Percentiles rank a stretch among this genome's conserved stretches.
Evolutionary conservation across 2,797 vertebrate genomes (phyloP).

Genomic region (Mallotus villosus): DNA sequence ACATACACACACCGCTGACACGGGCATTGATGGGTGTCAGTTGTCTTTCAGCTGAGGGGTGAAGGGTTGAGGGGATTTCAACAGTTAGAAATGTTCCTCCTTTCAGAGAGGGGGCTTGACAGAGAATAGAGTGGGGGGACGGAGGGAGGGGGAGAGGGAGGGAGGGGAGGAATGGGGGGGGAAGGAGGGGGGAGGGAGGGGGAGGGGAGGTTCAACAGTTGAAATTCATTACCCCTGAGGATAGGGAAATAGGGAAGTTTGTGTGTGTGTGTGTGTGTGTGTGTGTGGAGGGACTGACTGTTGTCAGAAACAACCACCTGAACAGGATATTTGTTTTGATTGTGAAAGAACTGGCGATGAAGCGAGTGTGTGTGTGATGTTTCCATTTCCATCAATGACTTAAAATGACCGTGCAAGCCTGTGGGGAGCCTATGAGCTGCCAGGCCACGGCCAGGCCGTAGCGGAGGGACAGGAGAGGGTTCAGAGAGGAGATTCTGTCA

Average conservation of each 20-base stretch:
- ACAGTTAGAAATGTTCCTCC: constrained; percentile 71
- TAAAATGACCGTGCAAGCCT: background rate
- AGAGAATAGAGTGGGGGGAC: constrained; percentile 48
- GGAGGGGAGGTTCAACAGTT: constrained; percentile 77
- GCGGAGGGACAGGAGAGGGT: background rate
- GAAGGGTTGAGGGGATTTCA: constrained; percentile 61
- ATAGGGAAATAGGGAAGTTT: constrained; percentile 48
- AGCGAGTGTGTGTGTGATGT: background rate
- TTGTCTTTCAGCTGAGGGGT: constrained; percentile 42
- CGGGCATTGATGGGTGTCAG: constrained; percentile 46
- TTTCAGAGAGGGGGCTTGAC: constrained; percentile 55
- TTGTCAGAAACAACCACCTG: too few species aligned
- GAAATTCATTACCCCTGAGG: constrained; percentile 83
- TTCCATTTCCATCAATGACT: background rate
- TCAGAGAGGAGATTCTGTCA: background rate
- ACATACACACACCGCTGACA: constrained; percentile 26
- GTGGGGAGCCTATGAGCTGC: background rate
- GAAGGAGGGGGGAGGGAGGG: background rate
- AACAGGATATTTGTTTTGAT: too few species aligned
- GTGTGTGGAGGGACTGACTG: background rate
- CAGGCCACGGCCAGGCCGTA: background rate
- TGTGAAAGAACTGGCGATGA: too few species aligned
- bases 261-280: constrained; percentile 1
- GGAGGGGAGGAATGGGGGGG: background rate
- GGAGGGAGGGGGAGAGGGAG: background rate